Evolutionary conservation across 2,113 vertebrate genomes (phyloP).

Genomic region (Ornithorhynchus anatinus): DNA sequence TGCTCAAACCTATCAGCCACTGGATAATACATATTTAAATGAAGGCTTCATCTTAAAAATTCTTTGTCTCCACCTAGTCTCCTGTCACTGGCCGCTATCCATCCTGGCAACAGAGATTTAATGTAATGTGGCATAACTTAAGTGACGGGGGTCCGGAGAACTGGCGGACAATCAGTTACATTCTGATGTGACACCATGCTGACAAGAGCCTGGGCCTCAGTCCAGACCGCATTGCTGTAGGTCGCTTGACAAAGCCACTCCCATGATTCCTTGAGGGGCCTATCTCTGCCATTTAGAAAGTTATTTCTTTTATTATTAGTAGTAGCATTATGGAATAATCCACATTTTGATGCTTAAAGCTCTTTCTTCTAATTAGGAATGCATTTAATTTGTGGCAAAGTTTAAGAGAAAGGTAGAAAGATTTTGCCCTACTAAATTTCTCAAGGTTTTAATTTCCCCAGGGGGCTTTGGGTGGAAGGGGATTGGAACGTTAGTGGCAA

Average conservation of each 20-base stretch:
- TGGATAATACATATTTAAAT: slow-evolving; percentile 61
- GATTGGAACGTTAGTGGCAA: too few relatives aligned
- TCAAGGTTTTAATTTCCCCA: too few relatives aligned
- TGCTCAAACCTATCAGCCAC: slow-evolving; percentile 46
- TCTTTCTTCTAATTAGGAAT: slow-evolving; percentile 13
- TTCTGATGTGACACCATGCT: slow-evolving; percentile 75
- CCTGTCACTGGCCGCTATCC: slow-evolving; percentile 63
- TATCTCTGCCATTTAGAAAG: slow-evolving; percentile 45
- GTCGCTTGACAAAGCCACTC: slow-evolving; percentile 71
- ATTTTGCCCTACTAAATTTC: slow-evolving; percentile 18
- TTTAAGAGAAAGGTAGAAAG: slow-evolving; percentile 14
- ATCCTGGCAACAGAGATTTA: slow-evolving; percentile 64
- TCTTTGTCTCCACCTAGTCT: slow-evolving; percentile 56
- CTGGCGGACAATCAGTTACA: slow-evolving; percentile 70
- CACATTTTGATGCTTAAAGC: slow-evolving; percentile 26
- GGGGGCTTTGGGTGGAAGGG: too few relatives aligned
- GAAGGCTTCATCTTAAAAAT: slow-evolving; percentile 59
- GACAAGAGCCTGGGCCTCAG: slow-evolving; percentile 67
- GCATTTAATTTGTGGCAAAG: background rate
- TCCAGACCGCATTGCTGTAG: slow-evolving; percentile 76
- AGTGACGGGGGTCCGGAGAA: slow-evolving; percentile 67
- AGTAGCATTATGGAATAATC: background rate
- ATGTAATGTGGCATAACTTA: slow-evolving; percentile 71
- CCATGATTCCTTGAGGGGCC: slow-evolving; percentile 61
- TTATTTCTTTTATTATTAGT: slow-evolving; percentile 18